Conservation (phyloP, 2,888 invertebrate species). For the Dascillus cervinus region DNA sequence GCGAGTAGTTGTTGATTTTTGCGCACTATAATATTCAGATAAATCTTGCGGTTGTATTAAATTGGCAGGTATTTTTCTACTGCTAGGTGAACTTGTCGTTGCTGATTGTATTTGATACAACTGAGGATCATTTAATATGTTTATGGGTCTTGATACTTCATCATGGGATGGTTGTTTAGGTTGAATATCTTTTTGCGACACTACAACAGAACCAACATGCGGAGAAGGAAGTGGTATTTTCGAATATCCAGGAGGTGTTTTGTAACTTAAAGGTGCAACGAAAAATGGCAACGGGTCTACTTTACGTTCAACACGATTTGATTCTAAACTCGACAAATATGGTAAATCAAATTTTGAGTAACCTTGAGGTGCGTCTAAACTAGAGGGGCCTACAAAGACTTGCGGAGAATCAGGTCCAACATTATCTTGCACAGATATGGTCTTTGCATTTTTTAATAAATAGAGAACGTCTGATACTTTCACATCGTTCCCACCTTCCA, state of each 20-base stretch:
- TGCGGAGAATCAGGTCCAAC: conserved; percentile 62
- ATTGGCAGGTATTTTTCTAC: background rate
- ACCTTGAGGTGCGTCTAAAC: conserved; percentile 60
- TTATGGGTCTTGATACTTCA: background rate
- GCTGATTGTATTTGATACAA: background rate
- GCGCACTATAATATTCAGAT: no score
- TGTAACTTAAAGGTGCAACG: conserved; percentile 77
- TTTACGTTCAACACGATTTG: conserved; percentile 59
- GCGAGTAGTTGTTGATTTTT: no score
- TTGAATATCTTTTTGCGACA: conserved; percentile 38
- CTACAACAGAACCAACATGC: conserved; percentile 78
- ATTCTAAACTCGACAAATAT: conserved; percentile 67
- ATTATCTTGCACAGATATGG: conserved; percentile 69
- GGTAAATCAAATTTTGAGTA: conserved; percentile 77
- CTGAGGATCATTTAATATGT: conserved; percentile 3
- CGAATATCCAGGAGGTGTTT: conserved; percentile 74
- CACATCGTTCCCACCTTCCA: conserved; percentile 51
- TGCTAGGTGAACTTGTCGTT: background rate
- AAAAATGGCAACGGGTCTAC: conserved; percentile 73
- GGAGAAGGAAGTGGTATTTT: conserved; percentile 82
- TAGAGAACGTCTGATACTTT: conserved; percentile 64
- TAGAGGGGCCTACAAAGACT: conserved; percentile 76
- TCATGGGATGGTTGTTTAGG: conserved; percentile 30
- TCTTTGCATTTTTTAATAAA: conserved; percentile 60
- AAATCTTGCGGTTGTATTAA: background rate